Base-by-base conservation (phyloP, 2,888 invertebrate genomes). In the Diaphora mendica region DNA sequence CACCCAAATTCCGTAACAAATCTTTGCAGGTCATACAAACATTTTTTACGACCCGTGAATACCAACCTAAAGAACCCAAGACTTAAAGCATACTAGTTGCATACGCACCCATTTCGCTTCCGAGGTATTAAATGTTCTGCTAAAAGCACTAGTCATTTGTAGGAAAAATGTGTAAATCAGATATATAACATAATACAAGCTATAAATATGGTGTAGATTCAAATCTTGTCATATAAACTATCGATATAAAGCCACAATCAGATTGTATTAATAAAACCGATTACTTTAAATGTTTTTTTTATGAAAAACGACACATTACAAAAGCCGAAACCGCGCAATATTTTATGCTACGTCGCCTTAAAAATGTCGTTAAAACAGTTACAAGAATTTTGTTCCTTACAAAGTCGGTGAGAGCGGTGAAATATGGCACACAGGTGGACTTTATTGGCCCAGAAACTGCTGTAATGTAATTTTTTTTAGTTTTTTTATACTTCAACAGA, bases 341-440 rank as follows among this genome's bases (percentile, higher is more conserved):
- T 72, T 73, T 79, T 30, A 64, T 70, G 68, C 42, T 73, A 68
- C 65, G 23, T 78, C 76, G 77, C 62, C 17, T 68, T 67, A 59
- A 33, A 59, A 67, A 48, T 55, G 26, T 44, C 51, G 51, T 51
- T 75, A 79, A 79, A 84, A 76, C 77, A 80, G 72, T 82, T 74
- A 65, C 72, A 82, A 79, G 69, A 81, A 64, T 75, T 83, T 82
- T 64, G 71, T 66, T 69, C 42, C 26, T 35, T 73, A 64, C 68
- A 39, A 68, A 77, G 77, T 62, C 26, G 20, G 67, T 75, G 67
- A 73, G 64, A 77, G 69, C 71, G 59, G 68, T 84, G 75, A 84
- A 80, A 79, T 83, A 84, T 82, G 39, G 78, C 72, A 42, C 70
- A 67, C 84, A 84, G 84, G 84, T 84, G 85, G 82, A 74, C 65